Evolutionary conservation across 2,113 vertebrate genomes (phyloP).

Genomic region (Dicaeum eximium): DNA sequence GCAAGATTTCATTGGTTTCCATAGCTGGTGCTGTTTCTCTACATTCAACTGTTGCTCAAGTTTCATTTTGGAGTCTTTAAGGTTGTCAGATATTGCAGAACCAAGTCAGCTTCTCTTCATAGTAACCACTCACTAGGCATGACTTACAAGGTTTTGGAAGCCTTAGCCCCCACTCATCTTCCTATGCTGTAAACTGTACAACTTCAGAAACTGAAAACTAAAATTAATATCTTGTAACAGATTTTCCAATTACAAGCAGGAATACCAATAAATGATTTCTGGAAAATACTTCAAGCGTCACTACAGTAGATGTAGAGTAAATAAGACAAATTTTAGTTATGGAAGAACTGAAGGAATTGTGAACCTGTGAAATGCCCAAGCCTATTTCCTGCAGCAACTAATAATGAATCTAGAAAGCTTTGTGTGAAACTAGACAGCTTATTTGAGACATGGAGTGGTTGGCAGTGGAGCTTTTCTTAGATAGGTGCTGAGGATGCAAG

Average conservation of each 20-base stretch:
- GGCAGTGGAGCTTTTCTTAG: not conserved
- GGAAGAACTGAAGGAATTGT: conserved; percentile 19
- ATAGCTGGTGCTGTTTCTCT: not conserved
- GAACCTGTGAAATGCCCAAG: conserved; percentile 6
- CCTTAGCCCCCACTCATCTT: not conserved
- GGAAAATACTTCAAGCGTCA: conserved; percentile 19
- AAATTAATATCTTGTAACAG: conserved; percentile 19
- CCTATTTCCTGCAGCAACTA: not conserved
- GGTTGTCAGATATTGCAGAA: not conserved
- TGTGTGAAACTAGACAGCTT: not conserved
- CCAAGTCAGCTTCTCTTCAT: not conserved
- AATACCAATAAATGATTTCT: conserved; percentile 11
- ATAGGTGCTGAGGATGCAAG: not conserved
- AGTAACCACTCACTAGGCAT: not conserved
- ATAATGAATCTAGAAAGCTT: not conserved
- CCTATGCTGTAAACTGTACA: not conserved
- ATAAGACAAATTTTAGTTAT: not conserved
- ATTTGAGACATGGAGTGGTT: not conserved
- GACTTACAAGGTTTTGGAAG: not conserved
- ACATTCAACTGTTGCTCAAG: not conserved
- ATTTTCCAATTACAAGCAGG: conserved; percentile 31
- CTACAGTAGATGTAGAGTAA: not conserved
- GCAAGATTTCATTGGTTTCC: not conserved
- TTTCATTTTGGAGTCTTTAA: not conserved
- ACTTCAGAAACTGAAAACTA: not conserved